phyloP scores from a whole-genome alignment of 2,113 vertebrate genomes.

The Jacana jacana region DNA sequence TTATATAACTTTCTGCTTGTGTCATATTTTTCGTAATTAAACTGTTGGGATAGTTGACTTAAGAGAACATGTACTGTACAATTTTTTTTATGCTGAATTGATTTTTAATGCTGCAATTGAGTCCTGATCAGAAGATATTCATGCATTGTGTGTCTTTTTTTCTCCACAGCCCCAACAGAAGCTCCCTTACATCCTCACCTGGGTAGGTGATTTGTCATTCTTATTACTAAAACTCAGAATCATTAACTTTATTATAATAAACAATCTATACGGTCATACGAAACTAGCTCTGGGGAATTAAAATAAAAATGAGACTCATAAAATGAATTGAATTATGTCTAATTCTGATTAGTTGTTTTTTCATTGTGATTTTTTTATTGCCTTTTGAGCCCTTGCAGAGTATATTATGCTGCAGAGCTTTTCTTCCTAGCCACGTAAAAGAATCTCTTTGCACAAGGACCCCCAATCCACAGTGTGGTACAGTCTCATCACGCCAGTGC shows the following conservation, averaged over 20 bases:
- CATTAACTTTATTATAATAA: neutral
- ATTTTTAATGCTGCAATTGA: neutral
- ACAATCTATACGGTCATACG: neutral
- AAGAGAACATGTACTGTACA: neutral
- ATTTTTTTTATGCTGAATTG: neutral
- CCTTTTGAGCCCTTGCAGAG: neutral
- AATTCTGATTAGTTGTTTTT: neutral
- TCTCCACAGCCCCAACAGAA: constrained; percentile 88
- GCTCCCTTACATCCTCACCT: constrained; percentile 87
- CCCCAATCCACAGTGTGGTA: neutral
- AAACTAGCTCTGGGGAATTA: neutral
- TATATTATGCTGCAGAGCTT: neutral
- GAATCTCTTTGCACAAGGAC: neutral
- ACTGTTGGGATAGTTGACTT: neutral
- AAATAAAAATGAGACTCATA: neutral
- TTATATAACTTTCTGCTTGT: neutral
- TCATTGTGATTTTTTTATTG: neutral
- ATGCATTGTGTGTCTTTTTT: constrained; percentile 30
- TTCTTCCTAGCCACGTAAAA: neutral
- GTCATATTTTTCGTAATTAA: neutral
- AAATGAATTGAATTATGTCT: neutral
- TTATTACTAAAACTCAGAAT: neutral
- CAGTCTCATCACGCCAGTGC: neutral
- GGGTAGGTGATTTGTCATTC: constrained; percentile 76
- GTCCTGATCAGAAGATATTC: neutral